A percentile compares a stretch with the other conserved stretches of the same genome.
phyloP scores from a whole-genome alignment of 2,113 vertebrate genomes.

The Stigmatopora nigra region DNA sequence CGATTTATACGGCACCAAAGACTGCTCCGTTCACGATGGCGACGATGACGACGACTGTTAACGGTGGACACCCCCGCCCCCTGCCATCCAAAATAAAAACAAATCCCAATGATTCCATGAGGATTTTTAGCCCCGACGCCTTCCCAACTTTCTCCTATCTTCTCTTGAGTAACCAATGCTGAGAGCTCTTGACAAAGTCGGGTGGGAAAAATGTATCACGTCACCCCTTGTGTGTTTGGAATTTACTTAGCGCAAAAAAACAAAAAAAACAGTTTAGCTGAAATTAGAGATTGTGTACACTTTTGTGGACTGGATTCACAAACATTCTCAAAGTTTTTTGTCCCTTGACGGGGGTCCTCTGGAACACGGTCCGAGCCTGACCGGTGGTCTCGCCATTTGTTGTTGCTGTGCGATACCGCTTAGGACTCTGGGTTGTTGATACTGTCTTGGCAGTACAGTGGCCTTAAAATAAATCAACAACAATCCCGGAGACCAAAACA shows the following conservation, averaged over 20 bases:
- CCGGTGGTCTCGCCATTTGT: slow-evolving; percentile 18
- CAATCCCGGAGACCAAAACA: slow-evolving; percentile 58
- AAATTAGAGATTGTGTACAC: slow-evolving; percentile 43
- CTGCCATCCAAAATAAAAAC: slow-evolving; percentile 1
- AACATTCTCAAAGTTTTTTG: slow-evolving; percentile 29
- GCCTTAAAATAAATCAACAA: slow-evolving; percentile 74
- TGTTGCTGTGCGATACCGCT: slow-evolving; percentile 44
- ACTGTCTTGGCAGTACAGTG: slow-evolving; percentile 71
- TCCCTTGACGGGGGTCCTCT: slow-evolving; percentile 23
- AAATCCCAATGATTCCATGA: slow-evolving; percentile 47
- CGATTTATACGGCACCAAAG: slow-evolving; percentile 98
- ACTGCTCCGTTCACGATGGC: slow-evolving; percentile 68
- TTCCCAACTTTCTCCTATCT: slow-evolving; percentile 29
- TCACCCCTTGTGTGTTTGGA: slow-evolving; percentile 40
- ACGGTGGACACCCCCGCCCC: slow-evolving; percentile 66
- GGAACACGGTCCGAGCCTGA: not conserved
- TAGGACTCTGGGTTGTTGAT: slow-evolving; percentile 70
- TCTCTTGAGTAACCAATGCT: slow-evolving; percentile 30
- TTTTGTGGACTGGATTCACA: slow-evolving; percentile 55
- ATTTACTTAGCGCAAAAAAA: slow-evolving; percentile 37
- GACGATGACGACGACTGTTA: slow-evolving; percentile 76
- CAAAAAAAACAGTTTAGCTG: slow-evolving; percentile 34
- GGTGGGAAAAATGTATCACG: slow-evolving; percentile 28
- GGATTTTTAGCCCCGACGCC: slow-evolving; percentile 36
- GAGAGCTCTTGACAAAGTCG: slow-evolving; percentile 21